A percentile compares a stretch with the other conserved stretches of the same genome.
Conservation (phyloP, 2,113 vertebrate genomes). For the Ailurus styani region DNA sequence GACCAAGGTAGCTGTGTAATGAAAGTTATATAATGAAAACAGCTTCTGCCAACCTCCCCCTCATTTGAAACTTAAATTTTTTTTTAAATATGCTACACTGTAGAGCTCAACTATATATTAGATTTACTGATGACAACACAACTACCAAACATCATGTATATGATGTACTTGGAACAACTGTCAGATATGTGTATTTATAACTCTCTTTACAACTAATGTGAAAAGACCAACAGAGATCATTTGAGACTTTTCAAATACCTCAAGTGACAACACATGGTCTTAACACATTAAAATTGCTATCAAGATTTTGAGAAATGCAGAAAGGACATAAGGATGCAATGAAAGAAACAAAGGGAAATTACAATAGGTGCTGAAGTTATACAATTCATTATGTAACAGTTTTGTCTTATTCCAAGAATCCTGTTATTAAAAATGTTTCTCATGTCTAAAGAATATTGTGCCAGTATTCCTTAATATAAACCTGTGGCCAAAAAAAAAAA, state of each 20-base stretch:
- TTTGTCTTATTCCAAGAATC: background rate
- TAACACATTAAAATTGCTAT: slow-evolving; percentile 26
- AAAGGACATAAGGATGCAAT: background rate
- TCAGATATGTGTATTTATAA: background rate
- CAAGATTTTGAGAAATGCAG: slow-evolving; percentile 21
- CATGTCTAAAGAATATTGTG: slow-evolving; percentile 10
- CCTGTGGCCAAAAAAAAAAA: background rate
- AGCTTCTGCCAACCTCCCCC: background rate
- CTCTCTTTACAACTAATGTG: background rate
- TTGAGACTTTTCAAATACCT: background rate
- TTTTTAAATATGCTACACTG: background rate
- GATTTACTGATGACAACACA: background rate
- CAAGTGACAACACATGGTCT: background rate
- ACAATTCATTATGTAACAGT: background rate
- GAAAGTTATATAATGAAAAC: background rate
- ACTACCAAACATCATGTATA: background rate
- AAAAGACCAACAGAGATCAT: background rate
- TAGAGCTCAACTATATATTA: background rate
- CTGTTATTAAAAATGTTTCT: slow-evolving; percentile 17
- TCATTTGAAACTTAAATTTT: background rate
- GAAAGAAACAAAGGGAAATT: slow-evolving; percentile 30
- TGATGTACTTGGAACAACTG: background rate
- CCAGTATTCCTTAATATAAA: slow-evolving; percentile 22
- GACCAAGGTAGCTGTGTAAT: background rate
- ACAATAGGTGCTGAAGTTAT: background rate